Conservation (phyloP, 1,140 invertebrate genomes). For the Spodoptera litura region DNA sequence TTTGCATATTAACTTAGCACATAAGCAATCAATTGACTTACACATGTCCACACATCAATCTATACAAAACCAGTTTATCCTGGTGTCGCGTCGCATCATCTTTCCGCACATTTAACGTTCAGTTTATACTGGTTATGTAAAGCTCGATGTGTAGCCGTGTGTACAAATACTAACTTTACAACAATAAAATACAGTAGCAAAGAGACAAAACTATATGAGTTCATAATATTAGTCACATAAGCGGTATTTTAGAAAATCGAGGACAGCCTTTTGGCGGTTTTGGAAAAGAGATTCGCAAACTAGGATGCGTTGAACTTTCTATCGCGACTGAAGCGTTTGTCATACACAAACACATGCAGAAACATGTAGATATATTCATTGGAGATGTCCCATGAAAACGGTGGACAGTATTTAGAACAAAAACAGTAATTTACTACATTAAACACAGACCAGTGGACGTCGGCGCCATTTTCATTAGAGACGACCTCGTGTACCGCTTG, state of each 20-base stretch:
- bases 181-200: no score
- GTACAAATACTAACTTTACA: no score
- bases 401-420: constrained; percentile 34
- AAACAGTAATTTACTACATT: constrained; percentile 48
- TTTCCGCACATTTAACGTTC: no score
- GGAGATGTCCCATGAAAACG: constrained; percentile 7
- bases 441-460: constrained; percentile 39
- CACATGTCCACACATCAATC: no score
- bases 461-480: constrained; percentile 53
- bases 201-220: background rate
- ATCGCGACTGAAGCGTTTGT: background rate
- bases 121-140: no score
- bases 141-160: no score
- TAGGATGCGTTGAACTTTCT: constrained; percentile 22
- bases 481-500: constrained; percentile 68
- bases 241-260: constrained; percentile 16
- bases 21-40: no score
- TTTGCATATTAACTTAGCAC: no score
- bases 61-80: no score
- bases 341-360: background rate
- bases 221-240: background rate
- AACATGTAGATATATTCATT: constrained; percentile 23
- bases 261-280: background rate
- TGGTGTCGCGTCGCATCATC: no score
- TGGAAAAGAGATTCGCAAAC: constrained; percentile 2